Evolutionary conservation across 2,888 invertebrate genomes (phyloP), one percentile per base, ranked within the genome.

Genomic region (Mythimna pallens): DNA sequence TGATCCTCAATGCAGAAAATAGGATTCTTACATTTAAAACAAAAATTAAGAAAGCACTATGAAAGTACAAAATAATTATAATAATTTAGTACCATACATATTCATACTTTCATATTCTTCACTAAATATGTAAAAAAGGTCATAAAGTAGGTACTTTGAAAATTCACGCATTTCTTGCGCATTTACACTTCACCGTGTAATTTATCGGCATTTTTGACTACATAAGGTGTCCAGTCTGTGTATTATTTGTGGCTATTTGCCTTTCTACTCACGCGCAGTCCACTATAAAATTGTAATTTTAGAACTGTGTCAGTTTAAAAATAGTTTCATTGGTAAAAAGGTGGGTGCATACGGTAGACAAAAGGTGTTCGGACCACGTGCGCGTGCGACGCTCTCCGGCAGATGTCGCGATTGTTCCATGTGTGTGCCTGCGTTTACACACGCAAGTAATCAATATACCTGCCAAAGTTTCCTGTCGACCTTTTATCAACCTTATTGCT

Each of bases 281-380:
- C 61, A 54, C 64, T 67, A 77, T 77, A 70, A 82, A 80, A 78
- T 55, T 80, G 12, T 89, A 90, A 91, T 89, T 89, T 87, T 90
- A 93, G 91, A 93, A 92, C 89, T 91, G 90, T 91, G 92, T 89
- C 91, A 92, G 91, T 91, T 85, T 92, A 93, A 91, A 93, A 94
- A 94, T 94, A 94, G 93, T 88, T 87, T 81, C 80, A 88, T 88
- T 89, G 90, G 90, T 91, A 94, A 94, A 94, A 93, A 92, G 90
- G 91, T 92, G 90, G 90, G 87, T 86, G 89, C 90, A 90, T 78
- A 74, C 86, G 88, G 90, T 91, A 92, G 92, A 94, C 94, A 94
- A 95, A 96, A 96, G 96, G 96, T 95, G 96, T 93, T 91, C 91
- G 67, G 22, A 90, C 91, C 94, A 94, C 94, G 94, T 94, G 94